Conservation (phyloP, 2,797 vertebrate genomes). For the Carcharodon carcharias region DNA sequence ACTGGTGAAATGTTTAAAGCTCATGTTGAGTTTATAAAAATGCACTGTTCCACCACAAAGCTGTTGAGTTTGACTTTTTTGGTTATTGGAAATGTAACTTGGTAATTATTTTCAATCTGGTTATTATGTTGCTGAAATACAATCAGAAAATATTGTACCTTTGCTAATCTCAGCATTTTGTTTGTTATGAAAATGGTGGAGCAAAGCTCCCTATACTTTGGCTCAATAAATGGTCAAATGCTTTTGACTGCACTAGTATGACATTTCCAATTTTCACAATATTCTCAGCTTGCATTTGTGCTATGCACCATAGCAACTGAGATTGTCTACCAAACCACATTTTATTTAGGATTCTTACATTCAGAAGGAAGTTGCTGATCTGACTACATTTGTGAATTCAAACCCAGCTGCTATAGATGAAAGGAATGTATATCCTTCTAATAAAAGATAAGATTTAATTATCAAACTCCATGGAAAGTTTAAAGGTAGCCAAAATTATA, state of each 20-base stretch:
- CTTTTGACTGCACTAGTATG: background rate
- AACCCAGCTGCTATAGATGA: background rate
- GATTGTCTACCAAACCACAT: background rate
- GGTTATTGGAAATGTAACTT: background rate
- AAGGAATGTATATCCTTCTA: background rate
- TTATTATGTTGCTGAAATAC: background rate
- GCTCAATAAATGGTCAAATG: background rate
- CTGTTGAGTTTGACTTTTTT: background rate
- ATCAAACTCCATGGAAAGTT: background rate
- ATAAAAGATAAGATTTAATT: background rate
- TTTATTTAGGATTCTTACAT: background rate
- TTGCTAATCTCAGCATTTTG: background rate
- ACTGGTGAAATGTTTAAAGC: background rate
- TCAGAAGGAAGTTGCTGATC: background rate
- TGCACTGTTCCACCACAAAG: background rate
- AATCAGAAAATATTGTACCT: background rate
- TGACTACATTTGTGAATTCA: background rate
- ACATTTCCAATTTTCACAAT: background rate
- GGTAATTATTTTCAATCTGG: background rate
- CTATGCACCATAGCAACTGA: background rate
- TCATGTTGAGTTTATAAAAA: conserved; percentile 21
- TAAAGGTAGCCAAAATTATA: background rate
- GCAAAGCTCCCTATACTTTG: background rate
- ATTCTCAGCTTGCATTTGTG: background rate
- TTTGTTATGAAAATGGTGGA: background rate